Conservation (phyloP, 1,140 invertebrate genomes). For the Euwallacea similis region DNA sequence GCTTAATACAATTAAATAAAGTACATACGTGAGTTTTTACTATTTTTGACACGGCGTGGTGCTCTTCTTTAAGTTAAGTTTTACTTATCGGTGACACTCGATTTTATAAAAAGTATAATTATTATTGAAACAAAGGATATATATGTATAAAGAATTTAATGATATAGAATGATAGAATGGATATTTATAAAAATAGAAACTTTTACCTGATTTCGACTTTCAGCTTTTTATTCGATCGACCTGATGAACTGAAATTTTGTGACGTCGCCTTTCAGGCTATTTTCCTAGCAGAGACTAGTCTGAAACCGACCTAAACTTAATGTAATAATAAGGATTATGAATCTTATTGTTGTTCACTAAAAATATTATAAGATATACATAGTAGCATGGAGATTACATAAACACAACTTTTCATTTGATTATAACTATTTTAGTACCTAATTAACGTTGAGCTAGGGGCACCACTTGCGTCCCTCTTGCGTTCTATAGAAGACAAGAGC, state of each 20-base stretch:
- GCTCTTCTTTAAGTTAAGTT: slow-evolving; percentile 48
- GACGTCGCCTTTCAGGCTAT: slow-evolving; percentile 4
- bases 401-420: slow-evolving; percentile 36
- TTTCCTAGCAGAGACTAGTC: slow-evolving; percentile 14
- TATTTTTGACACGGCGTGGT: slow-evolving; percentile 45
- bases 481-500: background rate
- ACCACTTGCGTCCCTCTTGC: slow-evolving; percentile 3
- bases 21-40: slow-evolving; percentile 44
- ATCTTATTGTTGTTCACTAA: slow-evolving; percentile 19
- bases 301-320: slow-evolving; percentile 2
- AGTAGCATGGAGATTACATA: slow-evolving; percentile 41
- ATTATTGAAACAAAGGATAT: slow-evolving; percentile 46
- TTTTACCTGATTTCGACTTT: slow-evolving; percentile 46
- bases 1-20: slow-evolving; percentile 36
- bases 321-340: slow-evolving; percentile 11
- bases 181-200: slow-evolving; percentile 51
- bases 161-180: slow-evolving; percentile 47
- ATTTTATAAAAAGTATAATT: slow-evolving; percentile 48
- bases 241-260: slow-evolving; percentile 36
- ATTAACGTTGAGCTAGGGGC: background rate
- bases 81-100: slow-evolving; percentile 51
- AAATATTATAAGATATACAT: slow-evolving; percentile 16
- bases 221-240: slow-evolving; percentile 37
- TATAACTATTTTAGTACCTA: slow-evolving; percentile 15
- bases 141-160: slow-evolving; percentile 52